Percentiles rank a stretch among this genome's conserved stretches.
Conservation (phyloP, 2,888 invertebrate genomes). For the Trissoscelio sp. region DNA sequence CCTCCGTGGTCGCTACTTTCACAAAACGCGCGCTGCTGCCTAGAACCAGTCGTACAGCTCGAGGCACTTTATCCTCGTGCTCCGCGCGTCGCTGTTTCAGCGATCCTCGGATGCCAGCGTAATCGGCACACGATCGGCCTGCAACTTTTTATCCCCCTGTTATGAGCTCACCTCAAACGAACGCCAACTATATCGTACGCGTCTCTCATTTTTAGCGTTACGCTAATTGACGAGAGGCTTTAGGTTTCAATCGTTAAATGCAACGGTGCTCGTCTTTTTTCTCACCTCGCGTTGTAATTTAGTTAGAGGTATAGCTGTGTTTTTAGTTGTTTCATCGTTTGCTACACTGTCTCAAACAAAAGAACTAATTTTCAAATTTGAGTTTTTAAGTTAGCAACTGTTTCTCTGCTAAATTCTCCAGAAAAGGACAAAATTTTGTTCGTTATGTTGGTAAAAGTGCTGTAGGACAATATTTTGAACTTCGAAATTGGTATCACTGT, state of each 20-base stretch:
- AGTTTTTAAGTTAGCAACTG: too few species aligned
- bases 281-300: not conserved
- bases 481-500: too few species aligned
- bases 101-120: conserved; percentile 56
- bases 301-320: too few species aligned
- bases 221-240: not conserved
- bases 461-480: too few species aligned
- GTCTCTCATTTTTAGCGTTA: not conserved
- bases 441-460: too few species aligned
- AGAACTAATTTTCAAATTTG: too few species aligned
- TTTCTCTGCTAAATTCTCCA: too few species aligned
- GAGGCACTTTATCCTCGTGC: conserved; percentile 40
- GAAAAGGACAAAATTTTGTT: too few species aligned
- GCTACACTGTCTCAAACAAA: too few species aligned
- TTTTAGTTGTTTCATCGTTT: too few species aligned
- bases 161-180: conserved; percentile 13
- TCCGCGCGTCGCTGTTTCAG: conserved; percentile 32
- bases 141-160: conserved; percentile 32
- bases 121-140: conserved; percentile 55
- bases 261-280: not conserved
- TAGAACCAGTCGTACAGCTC: conserved; percentile 48
- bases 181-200: not conserved
- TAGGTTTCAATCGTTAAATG: not conserved
- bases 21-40: conserved; percentile 51
- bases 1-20: conserved; percentile 32